Evolutionary conservation across 2,797 vertebrate species (phyloP).

Genomic region (Onychomys torridus): DNA sequence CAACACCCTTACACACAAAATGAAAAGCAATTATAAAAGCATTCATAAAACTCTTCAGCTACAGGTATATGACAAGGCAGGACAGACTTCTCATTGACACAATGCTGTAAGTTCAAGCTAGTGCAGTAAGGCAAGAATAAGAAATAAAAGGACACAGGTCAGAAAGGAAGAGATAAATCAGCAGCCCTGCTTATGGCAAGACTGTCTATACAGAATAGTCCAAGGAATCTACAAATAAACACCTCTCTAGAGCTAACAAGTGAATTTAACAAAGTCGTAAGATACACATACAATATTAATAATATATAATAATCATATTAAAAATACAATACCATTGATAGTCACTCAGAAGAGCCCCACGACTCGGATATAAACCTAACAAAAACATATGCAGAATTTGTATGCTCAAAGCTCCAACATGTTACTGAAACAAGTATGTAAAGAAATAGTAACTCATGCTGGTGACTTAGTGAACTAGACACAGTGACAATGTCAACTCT

Average conservation of each 20-base stretch:
- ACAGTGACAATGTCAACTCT: neutral
- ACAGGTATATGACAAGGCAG: no score
- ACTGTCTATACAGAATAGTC: neutral
- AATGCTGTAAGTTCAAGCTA: no score
- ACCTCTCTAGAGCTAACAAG: neutral
- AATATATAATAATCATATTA: neutral
- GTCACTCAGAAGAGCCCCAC: neutral
- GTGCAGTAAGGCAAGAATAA: neutral
- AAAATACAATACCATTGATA: neutral
- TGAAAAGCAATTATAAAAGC: neutral
- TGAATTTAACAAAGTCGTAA: neutral
- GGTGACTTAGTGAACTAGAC: neutral
- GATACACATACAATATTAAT: neutral
- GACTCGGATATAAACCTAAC: neutral
- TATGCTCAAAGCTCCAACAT: neutral
- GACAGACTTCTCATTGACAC: rapidly evolving
- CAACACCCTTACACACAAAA: neutral
- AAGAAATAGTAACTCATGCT: neutral
- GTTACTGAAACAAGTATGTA: neutral
- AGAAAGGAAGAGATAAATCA: neutral
- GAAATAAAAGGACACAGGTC: neutral
- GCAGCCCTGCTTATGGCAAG: neutral
- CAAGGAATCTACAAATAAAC: neutral
- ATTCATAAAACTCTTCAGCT: neutral
- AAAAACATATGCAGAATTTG: neutral